A percentile compares a stretch with the other conserved stretches of the same genome.
Conservation (phyloP, 2,797 vertebrate species). For the Chlorospingus flavigularis region DNA sequence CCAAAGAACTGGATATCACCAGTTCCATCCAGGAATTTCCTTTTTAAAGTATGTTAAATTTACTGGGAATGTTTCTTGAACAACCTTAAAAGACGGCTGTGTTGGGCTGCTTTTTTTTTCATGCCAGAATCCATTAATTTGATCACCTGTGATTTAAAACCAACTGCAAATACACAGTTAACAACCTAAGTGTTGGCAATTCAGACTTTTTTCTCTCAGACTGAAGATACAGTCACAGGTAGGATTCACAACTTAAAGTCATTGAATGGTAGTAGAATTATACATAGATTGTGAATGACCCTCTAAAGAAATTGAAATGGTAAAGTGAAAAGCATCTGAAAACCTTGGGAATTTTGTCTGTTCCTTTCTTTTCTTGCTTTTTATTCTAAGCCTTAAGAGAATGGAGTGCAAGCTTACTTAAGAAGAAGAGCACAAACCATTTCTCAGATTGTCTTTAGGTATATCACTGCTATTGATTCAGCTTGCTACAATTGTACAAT, state of each 20-base stretch:
- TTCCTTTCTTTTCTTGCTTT: neutral
- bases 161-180: neutral
- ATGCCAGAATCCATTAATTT: neutral
- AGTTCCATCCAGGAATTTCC: neutral
- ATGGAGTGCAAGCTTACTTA: neutral
- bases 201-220: neutral
- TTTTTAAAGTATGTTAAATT: neutral
- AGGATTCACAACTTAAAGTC: neutral
- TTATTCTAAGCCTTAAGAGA: neutral
- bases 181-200: neutral
- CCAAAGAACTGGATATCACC: neutral
- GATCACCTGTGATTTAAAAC: neutral
- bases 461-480: neutral
- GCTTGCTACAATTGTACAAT: neutral
- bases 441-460: neutral
- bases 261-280: neutral
- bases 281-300: neutral
- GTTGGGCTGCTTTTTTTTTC: neutral
- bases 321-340: neutral
- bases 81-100: neutral
- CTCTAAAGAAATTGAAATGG: neutral
- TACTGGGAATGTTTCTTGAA: neutral
- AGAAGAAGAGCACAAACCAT: neutral
- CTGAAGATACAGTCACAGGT: neutral
- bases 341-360: neutral